Conservation (phyloP, 2,113 vertebrate genomes). For the Hydrochoerus hydrochaeris region DNA sequence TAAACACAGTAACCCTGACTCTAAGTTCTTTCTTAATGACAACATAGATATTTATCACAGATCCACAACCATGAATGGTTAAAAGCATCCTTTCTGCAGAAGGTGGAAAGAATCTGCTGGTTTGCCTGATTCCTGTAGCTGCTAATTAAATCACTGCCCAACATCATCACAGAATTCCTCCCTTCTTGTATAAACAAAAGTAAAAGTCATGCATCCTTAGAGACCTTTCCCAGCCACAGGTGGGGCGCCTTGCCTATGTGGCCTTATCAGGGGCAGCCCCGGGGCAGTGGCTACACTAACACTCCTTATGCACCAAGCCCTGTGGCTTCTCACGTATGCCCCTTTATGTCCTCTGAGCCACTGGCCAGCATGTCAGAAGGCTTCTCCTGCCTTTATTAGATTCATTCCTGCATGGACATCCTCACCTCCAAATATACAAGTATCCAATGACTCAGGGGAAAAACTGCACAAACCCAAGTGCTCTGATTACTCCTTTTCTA, state of each 20-base stretch:
- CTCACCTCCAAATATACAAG: neutral
- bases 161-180: neutral
- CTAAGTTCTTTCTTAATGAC: neutral
- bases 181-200: neutral
- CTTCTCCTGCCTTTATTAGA: neutral
- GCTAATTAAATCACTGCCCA: neutral
- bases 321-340: too few species aligned
- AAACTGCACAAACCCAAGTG: neutral
- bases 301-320: accelerated
- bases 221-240: neutral
- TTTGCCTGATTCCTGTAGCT: neutral
- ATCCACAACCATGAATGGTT: neutral
- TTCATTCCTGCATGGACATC: neutral
- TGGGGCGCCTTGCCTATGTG: accelerated
- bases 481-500: neutral
- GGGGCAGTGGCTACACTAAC: neutral
- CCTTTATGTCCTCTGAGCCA: neutral
- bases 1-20: neutral
- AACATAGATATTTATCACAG: neutral
- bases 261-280: neutral
- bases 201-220: neutral
- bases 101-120: neutral
- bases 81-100: neutral
- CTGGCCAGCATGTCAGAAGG: accelerated
- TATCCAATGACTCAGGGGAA: neutral